Percentiles rank a stretch among this genome's conserved stretches.
These are phyloP conservation scores for Mallateleia sp. DNA, from an alignment of 2,888 invertebrate genomes.

Conservation along the genomic window DNA sequence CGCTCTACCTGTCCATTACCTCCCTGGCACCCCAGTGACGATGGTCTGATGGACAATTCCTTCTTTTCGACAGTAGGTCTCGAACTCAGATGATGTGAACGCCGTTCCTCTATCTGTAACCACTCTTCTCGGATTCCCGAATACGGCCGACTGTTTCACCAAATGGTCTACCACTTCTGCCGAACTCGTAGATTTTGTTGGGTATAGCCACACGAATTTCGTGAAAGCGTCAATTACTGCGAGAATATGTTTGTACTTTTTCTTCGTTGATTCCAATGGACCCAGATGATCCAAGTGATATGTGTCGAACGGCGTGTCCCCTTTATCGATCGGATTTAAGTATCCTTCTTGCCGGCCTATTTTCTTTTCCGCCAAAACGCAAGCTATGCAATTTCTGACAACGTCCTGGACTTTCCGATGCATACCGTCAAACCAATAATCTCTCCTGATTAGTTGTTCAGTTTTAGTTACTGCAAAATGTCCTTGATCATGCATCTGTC, in stretches of 20 bases:
- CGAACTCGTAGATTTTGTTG: background rate
- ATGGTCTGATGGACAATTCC: slow-evolving; percentile 1
- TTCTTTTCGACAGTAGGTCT: slow-evolving; percentile 7
- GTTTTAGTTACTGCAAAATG: too few species aligned
- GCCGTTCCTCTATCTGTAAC: slow-evolving; percentile 83
- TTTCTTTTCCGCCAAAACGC: slow-evolving; percentile 27
- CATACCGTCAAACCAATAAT: too few species aligned
- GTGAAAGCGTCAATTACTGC: slow-evolving; percentile 8
- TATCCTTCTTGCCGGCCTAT: slow-evolving; percentile 34
- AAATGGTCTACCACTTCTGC: slow-evolving; percentile 47
- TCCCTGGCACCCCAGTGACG: slow-evolving; percentile 78
- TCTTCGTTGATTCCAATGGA: background rate
- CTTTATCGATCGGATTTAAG: slow-evolving; percentile 30
- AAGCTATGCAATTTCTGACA: background rate
- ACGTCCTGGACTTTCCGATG: background rate
- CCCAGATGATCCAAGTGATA: slow-evolving; percentile 19
- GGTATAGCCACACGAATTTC: slow-evolving; percentile 11
- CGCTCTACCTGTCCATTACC: slow-evolving; percentile 82
- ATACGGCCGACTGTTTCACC: slow-evolving; percentile 71
- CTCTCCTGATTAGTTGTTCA: too few species aligned
- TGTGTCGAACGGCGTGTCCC: background rate
- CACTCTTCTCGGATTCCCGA: slow-evolving; percentile 87
- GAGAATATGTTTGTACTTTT: slow-evolving; percentile 3
- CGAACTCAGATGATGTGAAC: slow-evolving; percentile 13
- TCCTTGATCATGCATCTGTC: too few species aligned